phyloP scores from a whole-genome alignment of 2,113 vertebrate genomes.

The Chamaea fasciata region DNA sequence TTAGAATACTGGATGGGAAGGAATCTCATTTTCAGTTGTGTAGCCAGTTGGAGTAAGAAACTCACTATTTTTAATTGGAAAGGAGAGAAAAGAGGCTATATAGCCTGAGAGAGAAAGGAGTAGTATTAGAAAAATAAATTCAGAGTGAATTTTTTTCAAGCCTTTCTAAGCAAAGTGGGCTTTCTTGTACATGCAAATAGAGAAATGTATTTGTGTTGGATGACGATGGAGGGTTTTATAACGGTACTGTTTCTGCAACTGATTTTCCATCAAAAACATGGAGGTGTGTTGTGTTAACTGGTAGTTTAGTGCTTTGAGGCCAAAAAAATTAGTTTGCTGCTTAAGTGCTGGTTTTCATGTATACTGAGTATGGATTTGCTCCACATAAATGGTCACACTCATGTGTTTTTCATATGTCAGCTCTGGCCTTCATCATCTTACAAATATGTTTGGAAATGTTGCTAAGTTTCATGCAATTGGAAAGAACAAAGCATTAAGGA shows the following conservation, averaged over 20 bases:
- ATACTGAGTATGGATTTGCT: background rate
- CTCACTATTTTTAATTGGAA: background rate
- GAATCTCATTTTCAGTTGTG: background rate
- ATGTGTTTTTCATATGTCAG: background rate
- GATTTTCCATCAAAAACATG: background rate
- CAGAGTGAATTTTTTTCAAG: background rate
- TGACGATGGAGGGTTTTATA: background rate
- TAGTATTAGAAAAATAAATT: background rate
- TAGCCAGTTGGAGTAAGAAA: background rate
- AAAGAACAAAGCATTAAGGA: constrained; percentile 34
- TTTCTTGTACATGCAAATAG: background rate
- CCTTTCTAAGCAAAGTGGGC: background rate
- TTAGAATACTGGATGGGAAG: background rate
- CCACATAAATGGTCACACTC: background rate
- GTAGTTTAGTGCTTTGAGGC: background rate
- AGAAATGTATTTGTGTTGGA: background rate
- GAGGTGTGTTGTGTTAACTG: background rate
- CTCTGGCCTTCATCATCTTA: background rate
- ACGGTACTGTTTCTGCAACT: background rate
- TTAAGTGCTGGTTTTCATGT: background rate
- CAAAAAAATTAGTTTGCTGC: background rate
- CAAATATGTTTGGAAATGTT: constrained; percentile 20
- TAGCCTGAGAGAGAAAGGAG: background rate
- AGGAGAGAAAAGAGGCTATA: background rate
- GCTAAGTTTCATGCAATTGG: constrained; percentile 22